These are phyloP conservation scores for Zaprionus ghesquierei DNA, from an alignment of 1,140 invertebrate species.

Conservation along the genomic window DNA sequence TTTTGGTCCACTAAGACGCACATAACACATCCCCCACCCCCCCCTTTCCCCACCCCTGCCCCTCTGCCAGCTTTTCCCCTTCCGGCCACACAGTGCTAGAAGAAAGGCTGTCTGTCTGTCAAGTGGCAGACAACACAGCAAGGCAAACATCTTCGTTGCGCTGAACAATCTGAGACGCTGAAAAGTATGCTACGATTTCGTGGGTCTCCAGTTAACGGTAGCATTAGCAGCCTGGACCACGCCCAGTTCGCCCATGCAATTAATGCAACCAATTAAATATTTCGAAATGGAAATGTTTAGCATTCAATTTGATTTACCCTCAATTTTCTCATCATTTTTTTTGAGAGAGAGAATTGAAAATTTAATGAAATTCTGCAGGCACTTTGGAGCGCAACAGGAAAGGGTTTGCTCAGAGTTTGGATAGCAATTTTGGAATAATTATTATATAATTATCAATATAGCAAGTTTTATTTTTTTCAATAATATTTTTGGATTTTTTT, in stretches of 20 bases:
- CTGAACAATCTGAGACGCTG: slow-evolving; percentile 8
- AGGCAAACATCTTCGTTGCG: neutral
- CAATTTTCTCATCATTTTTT: neutral
- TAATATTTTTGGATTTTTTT: no score
- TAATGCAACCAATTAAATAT: slow-evolving; percentile 14
- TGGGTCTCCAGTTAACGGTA: slow-evolving; percentile 17
- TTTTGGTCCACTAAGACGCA: neutral
- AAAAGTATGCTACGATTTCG: slow-evolving; percentile 1
- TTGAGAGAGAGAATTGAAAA: neutral
- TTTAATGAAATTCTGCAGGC: neutral
- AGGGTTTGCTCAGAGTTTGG: neutral
- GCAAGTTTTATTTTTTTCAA: no score
- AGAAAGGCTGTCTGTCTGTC: neutral
- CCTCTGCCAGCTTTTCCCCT: no score
- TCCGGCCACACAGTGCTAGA: no score
- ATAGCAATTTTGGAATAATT: no score
- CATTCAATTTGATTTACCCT: neutral
- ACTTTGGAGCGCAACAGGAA: neutral
- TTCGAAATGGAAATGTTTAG: slow-evolving; percentile 5
- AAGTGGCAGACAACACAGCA: slow-evolving; percentile 1
- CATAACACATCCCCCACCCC: no score
- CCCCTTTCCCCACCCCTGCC: neutral
- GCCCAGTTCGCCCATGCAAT: neutral
- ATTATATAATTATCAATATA: no score
- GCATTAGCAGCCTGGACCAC: neutral